phyloP scores from a whole-genome alignment of 2,113 vertebrate genomes.

The Cinclus cinclus region DNA sequence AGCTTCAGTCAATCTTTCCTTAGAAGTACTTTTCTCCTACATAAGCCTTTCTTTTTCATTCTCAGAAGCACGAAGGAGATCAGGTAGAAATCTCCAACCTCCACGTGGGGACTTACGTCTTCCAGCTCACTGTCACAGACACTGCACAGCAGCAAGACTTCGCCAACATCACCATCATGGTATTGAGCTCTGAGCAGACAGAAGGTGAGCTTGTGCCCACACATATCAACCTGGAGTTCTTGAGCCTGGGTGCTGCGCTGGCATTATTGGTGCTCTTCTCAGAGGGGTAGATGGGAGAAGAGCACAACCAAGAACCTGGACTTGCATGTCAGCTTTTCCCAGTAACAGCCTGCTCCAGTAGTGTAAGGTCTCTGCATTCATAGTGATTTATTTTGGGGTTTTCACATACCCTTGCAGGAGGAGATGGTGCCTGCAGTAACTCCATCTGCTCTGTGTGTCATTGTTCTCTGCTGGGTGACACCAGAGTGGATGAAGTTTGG shows the following conservation, averaged over 20 bases:
- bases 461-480: background rate
- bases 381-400: background rate
- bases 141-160: slow-evolving; percentile 72
- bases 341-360: background rate
- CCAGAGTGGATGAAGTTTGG: background rate
- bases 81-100: slow-evolving; percentile 83
- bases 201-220: slow-evolving; percentile 77
- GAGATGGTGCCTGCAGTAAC: background rate
- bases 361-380: background rate
- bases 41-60: slow-evolving; percentile 11
- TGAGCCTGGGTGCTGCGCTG: background rate
- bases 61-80: slow-evolving; percentile 74
- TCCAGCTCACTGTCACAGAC: slow-evolving; percentile 82
- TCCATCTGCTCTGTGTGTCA: background rate
- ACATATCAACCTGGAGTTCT: background rate
- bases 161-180: slow-evolving; percentile 80
- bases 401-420: background rate
- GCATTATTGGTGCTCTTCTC: background rate
- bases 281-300: background rate
- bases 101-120: slow-evolving; percentile 82
- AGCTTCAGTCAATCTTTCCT: background rate
- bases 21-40: background rate
- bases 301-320: background rate
- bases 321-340: background rate
- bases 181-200: slow-evolving; percentile 87